A percentile compares a stretch with the other conserved stretches of the same genome.
phyloP scores from a whole-genome alignment of 2,888 invertebrate genomes.

The Macaria notata region DNA sequence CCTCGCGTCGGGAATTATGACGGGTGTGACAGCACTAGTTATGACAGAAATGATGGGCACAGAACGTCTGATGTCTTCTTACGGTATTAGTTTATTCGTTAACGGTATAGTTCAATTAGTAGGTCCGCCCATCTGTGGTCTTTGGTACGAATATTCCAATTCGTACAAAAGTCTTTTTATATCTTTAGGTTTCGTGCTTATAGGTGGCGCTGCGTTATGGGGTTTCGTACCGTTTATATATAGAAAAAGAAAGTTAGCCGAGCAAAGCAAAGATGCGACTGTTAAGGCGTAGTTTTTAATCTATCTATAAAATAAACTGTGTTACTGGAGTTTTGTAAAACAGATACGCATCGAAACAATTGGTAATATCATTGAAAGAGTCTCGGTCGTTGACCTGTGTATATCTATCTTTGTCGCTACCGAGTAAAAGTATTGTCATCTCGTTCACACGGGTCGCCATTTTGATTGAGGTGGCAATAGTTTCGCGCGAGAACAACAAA shows the following conservation, averaged over 20 bases:
- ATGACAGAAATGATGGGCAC: constrained; percentile 94
- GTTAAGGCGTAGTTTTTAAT: constrained; percentile 48
- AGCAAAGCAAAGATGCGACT: constrained; percentile 32
- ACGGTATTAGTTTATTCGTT: constrained; percentile 92
- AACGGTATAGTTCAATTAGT: constrained; percentile 91
- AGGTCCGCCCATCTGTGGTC: constrained; percentile 92
- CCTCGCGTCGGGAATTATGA: constrained; percentile 91
- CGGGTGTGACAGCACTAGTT: constrained; percentile 92
- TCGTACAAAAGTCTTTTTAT: constrained; percentile 88
- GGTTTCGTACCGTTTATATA: constrained; percentile 87
- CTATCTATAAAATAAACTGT: no score
- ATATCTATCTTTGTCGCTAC: no score
- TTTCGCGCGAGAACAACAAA: no score
- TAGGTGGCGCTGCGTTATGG: constrained; percentile 89
- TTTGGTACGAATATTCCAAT: constrained; percentile 84
- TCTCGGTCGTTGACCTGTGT: no score
- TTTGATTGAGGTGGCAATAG: no score
- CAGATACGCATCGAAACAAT: no score
- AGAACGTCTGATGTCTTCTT: constrained; percentile 92
- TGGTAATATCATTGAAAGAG: no score
- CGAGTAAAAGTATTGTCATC: no score
- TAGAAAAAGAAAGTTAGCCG: constrained; percentile 54
- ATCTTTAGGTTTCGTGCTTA: constrained; percentile 87
- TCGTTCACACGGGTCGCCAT: no score
- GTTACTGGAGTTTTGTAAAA: no score